Conservation (phyloP, 2,797 vertebrate species). For the Leucoraja ocellata region DNA sequence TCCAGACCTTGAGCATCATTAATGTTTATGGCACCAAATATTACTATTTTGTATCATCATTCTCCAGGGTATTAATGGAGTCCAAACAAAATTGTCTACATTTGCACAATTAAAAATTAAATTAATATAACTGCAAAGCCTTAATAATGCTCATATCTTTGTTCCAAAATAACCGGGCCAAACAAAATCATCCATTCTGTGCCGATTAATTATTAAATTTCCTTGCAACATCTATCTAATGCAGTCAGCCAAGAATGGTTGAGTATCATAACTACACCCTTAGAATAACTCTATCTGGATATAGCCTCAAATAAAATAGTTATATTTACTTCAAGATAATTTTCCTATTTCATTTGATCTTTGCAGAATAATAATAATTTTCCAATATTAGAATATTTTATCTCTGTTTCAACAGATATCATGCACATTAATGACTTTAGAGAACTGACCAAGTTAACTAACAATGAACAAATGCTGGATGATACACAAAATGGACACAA, state of each 20-base stretch:
- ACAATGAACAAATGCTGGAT: no score
- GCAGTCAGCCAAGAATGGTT: not conserved
- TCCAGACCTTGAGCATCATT: not conserved
- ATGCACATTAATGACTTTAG: not conserved
- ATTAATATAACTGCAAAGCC: not conserved
- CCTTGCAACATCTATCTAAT: not conserved
- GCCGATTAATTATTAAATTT: not conserved
- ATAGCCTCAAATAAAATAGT: no score
- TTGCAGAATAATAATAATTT: slow-evolving; percentile 9
- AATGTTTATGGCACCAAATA: not conserved
- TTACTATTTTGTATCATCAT: not conserved
- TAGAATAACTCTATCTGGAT: not conserved
- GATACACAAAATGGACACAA: no score
- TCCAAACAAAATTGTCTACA: not conserved
- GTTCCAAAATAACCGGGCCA: not conserved
- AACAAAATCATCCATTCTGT: not conserved
- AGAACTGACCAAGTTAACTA: not conserved
- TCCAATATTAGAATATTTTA: slow-evolving; percentile 3
- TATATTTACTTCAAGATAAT: no score
- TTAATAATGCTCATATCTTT: not conserved
- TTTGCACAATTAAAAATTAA: not conserved
- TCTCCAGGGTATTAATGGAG: not conserved
- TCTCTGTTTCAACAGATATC: not conserved
- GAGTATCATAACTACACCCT: not conserved
- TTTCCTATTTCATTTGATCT: not conserved